phyloP scores from a whole-genome alignment of 2,113 vertebrate genomes.

The Diphyllodes magnificus region DNA sequence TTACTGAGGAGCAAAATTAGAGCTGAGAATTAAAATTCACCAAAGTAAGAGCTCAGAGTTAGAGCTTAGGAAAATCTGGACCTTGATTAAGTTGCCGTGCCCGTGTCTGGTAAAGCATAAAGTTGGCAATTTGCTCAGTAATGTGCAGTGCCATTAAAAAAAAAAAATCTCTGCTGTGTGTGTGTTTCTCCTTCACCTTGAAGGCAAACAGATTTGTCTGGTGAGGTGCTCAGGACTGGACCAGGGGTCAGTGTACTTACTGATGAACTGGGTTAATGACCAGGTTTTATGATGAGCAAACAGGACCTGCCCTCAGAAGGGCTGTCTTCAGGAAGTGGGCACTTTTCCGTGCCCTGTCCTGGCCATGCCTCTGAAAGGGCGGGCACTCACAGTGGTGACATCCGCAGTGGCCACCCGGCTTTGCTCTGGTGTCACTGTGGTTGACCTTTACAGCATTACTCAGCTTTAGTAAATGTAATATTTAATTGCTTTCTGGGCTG shows the following conservation, averaged over 20 bases:
- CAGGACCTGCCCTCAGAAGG: background rate
- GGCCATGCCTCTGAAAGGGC: accelerated
- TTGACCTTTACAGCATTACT: background rate
- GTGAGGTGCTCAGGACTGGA: background rate
- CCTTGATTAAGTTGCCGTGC: background rate
- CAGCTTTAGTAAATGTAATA: background rate
- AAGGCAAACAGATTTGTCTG: background rate
- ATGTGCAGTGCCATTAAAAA: background rate
- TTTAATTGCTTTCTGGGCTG: slow-evolving; percentile 17
- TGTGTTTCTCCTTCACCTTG: background rate
- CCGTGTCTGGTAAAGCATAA: background rate
- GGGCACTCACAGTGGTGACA: background rate
- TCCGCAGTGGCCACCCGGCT: background rate
- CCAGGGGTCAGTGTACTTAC: background rate
- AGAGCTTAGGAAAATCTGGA: background rate
- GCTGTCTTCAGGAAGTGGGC: background rate
- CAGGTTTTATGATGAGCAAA: slow-evolving; percentile 9
- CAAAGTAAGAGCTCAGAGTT: background rate
- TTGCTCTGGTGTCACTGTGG: background rate
- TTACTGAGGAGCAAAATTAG: background rate
- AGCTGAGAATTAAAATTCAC: background rate
- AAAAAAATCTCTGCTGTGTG: background rate
- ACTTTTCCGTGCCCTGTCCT: background rate
- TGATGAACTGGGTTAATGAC: background rate
- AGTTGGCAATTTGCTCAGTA: background rate